phyloP scores from a whole-genome alignment of 2,888 invertebrate genomes.

The Oeneis ivallda region DNA sequence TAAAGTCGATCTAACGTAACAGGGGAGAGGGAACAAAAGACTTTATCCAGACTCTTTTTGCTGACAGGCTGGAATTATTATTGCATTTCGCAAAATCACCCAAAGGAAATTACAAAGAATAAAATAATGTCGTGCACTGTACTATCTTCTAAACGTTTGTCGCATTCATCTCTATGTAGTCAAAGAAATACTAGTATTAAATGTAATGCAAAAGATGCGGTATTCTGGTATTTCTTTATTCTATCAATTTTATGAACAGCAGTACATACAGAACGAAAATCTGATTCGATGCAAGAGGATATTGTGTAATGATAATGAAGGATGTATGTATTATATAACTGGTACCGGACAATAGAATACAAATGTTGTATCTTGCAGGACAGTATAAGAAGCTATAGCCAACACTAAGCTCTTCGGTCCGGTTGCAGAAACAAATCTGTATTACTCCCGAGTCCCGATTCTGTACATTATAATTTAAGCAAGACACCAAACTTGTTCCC shows the following conservation, averaged over 20 bases:
- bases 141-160: conserved; percentile 40
- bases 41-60: conserved; percentile 14
- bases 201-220: conserved; percentile 37
- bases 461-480: conserved; percentile 43
- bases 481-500: conserved; percentile 41
- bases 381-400: not conserved
- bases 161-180: conserved; percentile 45
- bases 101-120: conserved; percentile 44
- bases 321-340: too few species aligned
- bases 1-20: not conserved
- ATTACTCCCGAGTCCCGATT: conserved; percentile 34
- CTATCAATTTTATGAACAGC: conserved; percentile 8
- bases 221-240: conserved; percentile 30
- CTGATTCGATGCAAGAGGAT: too few species aligned
- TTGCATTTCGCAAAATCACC: conserved; percentile 55
- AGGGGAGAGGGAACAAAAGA: conserved; percentile 1
- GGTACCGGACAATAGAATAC: too few species aligned
- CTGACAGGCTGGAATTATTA: conserved; percentile 36
- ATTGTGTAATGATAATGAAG: too few species aligned
- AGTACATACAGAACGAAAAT: too few species aligned
- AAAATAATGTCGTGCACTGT: conserved; percentile 38
- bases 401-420: conserved; percentile 25
- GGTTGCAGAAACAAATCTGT: conserved; percentile 32
- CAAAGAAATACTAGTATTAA: conserved; percentile 47
- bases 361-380: too few species aligned